A percentile compares a stretch with the other conserved stretches of the same genome.
These are phyloP conservation scores for Anguilla obscura DNA, from an alignment of 2,797 vertebrate species.

Conservation along the genomic window DNA sequence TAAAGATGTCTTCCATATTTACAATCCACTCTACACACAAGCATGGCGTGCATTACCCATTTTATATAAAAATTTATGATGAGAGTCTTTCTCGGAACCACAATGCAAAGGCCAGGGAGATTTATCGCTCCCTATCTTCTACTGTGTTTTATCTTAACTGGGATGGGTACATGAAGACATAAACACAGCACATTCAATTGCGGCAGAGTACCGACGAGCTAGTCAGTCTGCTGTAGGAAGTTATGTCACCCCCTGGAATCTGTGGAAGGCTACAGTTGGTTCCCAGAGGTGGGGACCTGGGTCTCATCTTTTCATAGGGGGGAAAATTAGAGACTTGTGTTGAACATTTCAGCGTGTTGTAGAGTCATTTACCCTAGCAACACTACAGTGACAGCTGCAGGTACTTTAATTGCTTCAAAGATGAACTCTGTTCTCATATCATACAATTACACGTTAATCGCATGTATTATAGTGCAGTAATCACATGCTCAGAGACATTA, in stretches of 20 bases:
- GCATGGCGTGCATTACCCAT: neutral
- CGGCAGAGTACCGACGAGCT: neutral
- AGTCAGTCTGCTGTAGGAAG: neutral
- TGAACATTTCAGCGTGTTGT: neutral
- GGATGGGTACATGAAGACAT: neutral
- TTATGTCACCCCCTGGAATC: neutral
- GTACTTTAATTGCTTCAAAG: constrained; percentile 31
- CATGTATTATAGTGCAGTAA: constrained; percentile 43
- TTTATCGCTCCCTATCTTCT: neutral
- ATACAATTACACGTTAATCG: constrained; percentile 46
- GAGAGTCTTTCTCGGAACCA: neutral
- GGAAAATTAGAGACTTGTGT: neutral
- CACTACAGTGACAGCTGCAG: constrained; percentile 26
- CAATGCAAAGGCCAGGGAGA: neutral
- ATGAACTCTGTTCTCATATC: constrained; percentile 42
- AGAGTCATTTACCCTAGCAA: constrained; percentile 5
- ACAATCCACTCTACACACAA: neutral
- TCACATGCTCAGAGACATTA: constrained; percentile 46
- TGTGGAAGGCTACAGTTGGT: neutral
- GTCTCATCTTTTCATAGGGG: neutral
- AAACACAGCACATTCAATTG: neutral
- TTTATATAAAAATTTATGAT: neutral
- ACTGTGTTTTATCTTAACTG: neutral
- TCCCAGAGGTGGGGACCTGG: neutral
- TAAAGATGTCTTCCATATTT: neutral